Evolutionary conservation across 2,888 invertebrate species (phyloP), one percentile per base, ranked within the genome.

Genomic region (Melipona beecheii): DNA sequence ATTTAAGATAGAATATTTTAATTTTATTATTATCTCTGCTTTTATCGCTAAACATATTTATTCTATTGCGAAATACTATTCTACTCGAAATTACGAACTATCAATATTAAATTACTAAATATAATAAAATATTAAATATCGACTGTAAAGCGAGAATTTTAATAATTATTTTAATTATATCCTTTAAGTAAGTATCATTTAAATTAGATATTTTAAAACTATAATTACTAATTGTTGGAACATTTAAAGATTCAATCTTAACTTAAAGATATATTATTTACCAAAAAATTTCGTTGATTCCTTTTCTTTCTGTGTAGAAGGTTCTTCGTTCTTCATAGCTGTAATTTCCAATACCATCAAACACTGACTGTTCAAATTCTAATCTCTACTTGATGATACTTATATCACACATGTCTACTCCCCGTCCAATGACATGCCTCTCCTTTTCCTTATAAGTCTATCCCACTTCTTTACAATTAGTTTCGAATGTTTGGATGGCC

Each of bases 361-460:
- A 81, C 65, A 69, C 71, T 31, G 70, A 87, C 83, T 76, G 80
- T 72, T 87, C 72, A 85, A 87, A 87, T 84, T 73, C 79, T 81
- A 81, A 83, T 87, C 78, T 72, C 54, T 77, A 76, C 66, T 78
- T 78, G 52, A 83, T 75, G 64, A 81, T 81, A 85, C 75, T 85
- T 87, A 85, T 87, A 87, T 85, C 75, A 24, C 27, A 62, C 54
- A 83, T 56, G 31, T 66, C 52, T 52, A 43, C 75, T 71, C 87
- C 86, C 87, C 83, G 79, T 85, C 75, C 58, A 66, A n/a, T 21
- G 50, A 36, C 68, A 54, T 36, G 27, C 64, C 75, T 71, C 68
- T 78, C 85, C 65, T 68, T 78, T 78, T 87, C 60, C 81, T 81
- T 70, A 68, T 24, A 66, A 66, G 68, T 70, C 54, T 84, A 58